phyloP scores from a whole-genome alignment of 2,888 invertebrate species.

The Noctua pronuba region DNA sequence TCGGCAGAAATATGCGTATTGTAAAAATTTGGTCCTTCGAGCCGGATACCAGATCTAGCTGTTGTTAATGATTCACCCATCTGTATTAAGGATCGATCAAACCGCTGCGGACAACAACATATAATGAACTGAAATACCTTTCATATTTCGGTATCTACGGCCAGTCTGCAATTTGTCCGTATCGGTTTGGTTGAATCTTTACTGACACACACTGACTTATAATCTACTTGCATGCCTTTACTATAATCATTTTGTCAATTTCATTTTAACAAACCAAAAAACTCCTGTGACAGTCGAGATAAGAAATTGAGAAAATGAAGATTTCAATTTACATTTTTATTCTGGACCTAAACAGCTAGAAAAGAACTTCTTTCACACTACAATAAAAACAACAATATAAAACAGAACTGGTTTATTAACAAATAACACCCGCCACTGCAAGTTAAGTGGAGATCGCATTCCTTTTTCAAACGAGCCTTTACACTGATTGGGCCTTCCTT shows the following conservation, averaged over 20 bases:
- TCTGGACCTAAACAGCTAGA: not conserved
- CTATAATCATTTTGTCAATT: not conserved
- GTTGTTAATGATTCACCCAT: not conserved
- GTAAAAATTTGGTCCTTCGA: not conserved
- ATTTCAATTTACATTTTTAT: not conserved
- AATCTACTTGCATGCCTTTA: not conserved
- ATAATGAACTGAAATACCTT: not conserved
- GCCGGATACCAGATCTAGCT: not conserved
- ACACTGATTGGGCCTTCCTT: slow-evolving; percentile 62
- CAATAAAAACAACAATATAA: not conserved
- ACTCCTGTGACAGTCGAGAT: not conserved
- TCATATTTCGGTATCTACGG: not conserved
- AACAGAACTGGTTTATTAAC: not conserved
- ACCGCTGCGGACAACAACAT: not conserved
- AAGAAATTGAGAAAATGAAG: not conserved
- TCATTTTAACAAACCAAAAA: not conserved
- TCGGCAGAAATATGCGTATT: not conserved
- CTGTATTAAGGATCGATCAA: not conserved
- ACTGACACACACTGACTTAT: not conserved
- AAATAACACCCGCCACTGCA: slow-evolving; percentile 4
- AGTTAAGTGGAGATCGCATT: slow-evolving; percentile 38
- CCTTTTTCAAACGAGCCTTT: slow-evolving; percentile 54
- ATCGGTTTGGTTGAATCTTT: not conserved
- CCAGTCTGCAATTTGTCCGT: not conserved
- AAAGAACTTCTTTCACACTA: not conserved